Conservation (phyloP, 2,797 vertebrate species). For the Jordanella pulchra region DNA sequence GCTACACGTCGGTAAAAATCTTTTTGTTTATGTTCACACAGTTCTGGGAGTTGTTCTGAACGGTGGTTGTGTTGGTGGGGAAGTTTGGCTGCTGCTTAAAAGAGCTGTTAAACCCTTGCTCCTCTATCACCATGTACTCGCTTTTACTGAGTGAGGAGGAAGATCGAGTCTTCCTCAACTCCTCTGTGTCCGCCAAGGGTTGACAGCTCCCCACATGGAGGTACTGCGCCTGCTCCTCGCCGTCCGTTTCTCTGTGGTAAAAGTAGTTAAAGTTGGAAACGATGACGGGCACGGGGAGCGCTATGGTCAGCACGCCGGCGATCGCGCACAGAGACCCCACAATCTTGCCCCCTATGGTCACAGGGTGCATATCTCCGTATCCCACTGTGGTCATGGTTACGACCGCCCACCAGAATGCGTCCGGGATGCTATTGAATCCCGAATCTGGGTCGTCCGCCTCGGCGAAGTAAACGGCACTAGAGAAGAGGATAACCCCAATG, state of each 20-base stretch:
- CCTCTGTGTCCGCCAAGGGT: conserved; percentile 89
- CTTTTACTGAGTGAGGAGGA: conserved; percentile 95
- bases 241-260: conserved; percentile 97
- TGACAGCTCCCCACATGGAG: conserved; percentile 95
- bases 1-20: conserved; percentile 95
- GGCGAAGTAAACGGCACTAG: conserved; percentile 95
- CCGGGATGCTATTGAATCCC: conserved; percentile 94
- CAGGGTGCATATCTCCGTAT: conserved; percentile 97
- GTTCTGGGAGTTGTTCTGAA: conserved; percentile 88
- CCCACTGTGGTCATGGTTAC: conserved; percentile 99
- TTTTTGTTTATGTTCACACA: conserved; percentile 94
- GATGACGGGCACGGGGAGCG: conserved; percentile 94
- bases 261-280: conserved; percentile 99
- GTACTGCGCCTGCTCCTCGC: conserved; percentile 98
- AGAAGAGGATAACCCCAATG: conserved; percentile 97
- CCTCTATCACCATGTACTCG: conserved; percentile 98
- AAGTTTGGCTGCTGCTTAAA: conserved; percentile 90
- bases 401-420: conserved; percentile 99
- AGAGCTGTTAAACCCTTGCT: conserved; percentile 87
- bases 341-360: conserved; percentile 97
- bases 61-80: conserved; percentile 53
- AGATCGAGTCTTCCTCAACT: conserved; percentile 90
- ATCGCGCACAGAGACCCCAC: conserved; percentile 97
- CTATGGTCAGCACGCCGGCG: conserved; percentile 95
- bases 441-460: conserved; percentile 95